A percentile compares a stretch with the other conserved stretches of the same genome.
Conservation (phyloP, 2,113 vertebrate genomes). For the Sinocyclocheilus grahami region DNA sequence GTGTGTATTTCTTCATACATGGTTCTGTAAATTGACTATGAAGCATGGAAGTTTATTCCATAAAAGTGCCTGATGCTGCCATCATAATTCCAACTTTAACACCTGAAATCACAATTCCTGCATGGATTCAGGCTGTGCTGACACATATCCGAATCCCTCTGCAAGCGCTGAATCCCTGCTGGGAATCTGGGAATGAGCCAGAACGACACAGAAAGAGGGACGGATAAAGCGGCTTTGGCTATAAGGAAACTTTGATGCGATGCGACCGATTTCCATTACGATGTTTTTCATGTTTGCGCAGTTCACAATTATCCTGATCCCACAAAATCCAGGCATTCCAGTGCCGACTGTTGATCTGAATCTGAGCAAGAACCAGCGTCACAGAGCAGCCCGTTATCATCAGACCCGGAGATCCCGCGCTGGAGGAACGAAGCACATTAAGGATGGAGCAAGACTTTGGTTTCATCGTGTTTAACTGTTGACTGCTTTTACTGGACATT, state of each 20-base stretch:
- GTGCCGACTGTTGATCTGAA: slow-evolving; percentile 8
- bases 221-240: neutral
- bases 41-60: too few relatives aligned
- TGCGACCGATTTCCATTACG: slow-evolving; percentile 43
- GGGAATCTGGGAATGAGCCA: slow-evolving; percentile 50
- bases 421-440: slow-evolving; percentile 7
- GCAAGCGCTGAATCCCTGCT: slow-evolving; percentile 8
- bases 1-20: too few relatives aligned
- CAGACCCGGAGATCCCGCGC: neutral
- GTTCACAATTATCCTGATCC: slow-evolving; percentile 30
- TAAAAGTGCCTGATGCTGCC: too few relatives aligned
- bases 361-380: neutral
- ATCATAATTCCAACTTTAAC: too few relatives aligned
- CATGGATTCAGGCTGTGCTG: neutral
- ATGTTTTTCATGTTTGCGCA: slow-evolving; percentile 15
- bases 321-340: slow-evolving; percentile 25
- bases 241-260: slow-evolving; percentile 5
- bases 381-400: neutral
- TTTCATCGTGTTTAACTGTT: neutral
- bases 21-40: too few relatives aligned
- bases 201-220: slow-evolving; percentile 19
- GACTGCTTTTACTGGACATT: too few relatives aligned
- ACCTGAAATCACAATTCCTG: too few relatives aligned
- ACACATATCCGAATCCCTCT: too few relatives aligned
- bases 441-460: neutral